Base-by-base conservation (phyloP, 2,797 vertebrate genomes). In the Phataginus tricuspis region DNA sequence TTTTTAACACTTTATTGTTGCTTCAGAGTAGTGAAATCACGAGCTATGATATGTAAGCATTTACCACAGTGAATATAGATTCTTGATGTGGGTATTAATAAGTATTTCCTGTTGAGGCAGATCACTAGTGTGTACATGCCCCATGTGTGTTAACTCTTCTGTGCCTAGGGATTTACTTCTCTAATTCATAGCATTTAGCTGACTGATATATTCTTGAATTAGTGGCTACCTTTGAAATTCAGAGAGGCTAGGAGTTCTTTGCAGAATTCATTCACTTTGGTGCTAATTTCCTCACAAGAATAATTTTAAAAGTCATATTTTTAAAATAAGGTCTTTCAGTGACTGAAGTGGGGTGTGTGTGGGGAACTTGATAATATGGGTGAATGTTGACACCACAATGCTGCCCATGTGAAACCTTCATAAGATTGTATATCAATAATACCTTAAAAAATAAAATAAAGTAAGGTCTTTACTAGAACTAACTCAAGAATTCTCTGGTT, bases 1-100 rank as follows among this genome's bases (percentile, higher is more conserved):
- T 94, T 99, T 95, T 98, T 99, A 97, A 99, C 99, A 83, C 99
- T 99, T 83, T 99, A 99, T 98, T 99, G 99, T 97, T 99, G 99
- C 98, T 99, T 99, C 97, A 98, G 99, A 94, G 99, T 99, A 71
- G 98, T 99, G 96, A 99, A 99, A 97, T 99, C 99, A 45, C 98
- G 99, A 68, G 99, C 99, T 91, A 97, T 98, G 94, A 99, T 99
- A 99, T 94, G 99, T 99, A 98, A 99, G 99, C 98, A 96, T 95
- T 74, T 71, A 71, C 87, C 86, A 66, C n/a, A 93, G 90, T 55
- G 5, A 91, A 69, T 84, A 45, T 14, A 5, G 5, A 77, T 69
- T 53, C 87, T 39, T n/a, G 15, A 42, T 78, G 13, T 42, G 83
- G 61, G 13, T 34, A 21, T 92, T 63, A 90, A 23, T 78, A 82